phyloP scores from a whole-genome alignment of 2,888 invertebrate species.

The Fragum sueziense region DNA sequence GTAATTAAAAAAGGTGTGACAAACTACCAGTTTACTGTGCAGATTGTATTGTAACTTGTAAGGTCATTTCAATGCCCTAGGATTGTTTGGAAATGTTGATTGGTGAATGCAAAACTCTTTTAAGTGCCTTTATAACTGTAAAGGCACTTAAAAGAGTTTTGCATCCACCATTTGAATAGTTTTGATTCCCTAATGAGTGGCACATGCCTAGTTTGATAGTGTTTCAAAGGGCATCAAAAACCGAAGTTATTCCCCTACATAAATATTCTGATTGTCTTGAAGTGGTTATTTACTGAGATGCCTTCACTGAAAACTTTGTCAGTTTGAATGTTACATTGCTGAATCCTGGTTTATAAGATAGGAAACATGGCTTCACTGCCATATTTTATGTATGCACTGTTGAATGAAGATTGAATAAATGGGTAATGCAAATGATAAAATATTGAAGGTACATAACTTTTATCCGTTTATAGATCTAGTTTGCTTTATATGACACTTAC shows the following conservation, averaged over 20 bases:
- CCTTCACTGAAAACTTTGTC: slow-evolving; percentile 4
- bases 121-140: too few relatives aligned
- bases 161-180: not conserved
- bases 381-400: not conserved
- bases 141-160: too few relatives aligned
- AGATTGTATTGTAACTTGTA: too few relatives aligned
- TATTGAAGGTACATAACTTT: too few relatives aligned
- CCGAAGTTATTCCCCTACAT: not conserved
- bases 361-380: not conserved
- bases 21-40: not conserved
- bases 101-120: too few relatives aligned
- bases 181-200: not conserved
- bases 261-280: slow-evolving; percentile 32
- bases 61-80: too few relatives aligned
- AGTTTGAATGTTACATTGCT: not conserved
- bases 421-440: slow-evolving; percentile 5
- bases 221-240: not conserved
- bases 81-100: too few relatives aligned
- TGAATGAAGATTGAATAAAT: not conserved
- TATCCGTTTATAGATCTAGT: too few relatives aligned
- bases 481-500: too few relatives aligned
- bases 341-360: not conserved
- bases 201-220: not conserved
- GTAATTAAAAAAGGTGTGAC: slow-evolving; percentile 9
- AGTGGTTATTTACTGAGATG: slow-evolving; percentile 24